Percentiles rank a stretch among this genome's conserved stretches.
phyloP scores from a whole-genome alignment of 2,888 invertebrate genomes.

The Chouioia cunea region DNA sequence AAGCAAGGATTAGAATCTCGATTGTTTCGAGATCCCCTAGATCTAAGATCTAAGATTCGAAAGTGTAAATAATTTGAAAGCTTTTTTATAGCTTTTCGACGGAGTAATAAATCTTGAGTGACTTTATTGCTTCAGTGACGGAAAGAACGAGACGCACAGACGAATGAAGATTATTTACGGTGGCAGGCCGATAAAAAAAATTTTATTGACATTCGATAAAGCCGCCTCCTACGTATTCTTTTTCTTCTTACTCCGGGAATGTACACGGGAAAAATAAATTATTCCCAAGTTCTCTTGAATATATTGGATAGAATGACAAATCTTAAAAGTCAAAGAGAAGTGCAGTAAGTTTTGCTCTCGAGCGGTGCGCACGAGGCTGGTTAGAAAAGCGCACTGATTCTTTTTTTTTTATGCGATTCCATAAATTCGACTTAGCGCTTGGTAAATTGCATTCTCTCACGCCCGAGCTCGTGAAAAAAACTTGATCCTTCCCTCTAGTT shows the following conservation, averaged over 20 bases:
- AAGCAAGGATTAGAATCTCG: no score
- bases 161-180: no score
- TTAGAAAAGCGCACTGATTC: slow-evolving; percentile 29
- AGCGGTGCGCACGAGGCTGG: slow-evolving; percentile 19
- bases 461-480: slow-evolving; percentile 12
- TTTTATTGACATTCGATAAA: slow-evolving; percentile 18
- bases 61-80: no score
- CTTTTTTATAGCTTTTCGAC: no score
- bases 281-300: not conserved
- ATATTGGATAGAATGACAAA: slow-evolving; percentile 25
- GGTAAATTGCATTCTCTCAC: slow-evolving; percentile 20
- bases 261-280: slow-evolving; percentile 13
- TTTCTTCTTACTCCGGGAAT: not conserved
- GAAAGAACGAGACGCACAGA: no score
- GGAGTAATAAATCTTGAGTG: no score
- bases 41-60: no score
- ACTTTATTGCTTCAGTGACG: no score
- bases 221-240: not conserved
- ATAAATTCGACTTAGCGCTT: slow-evolving; percentile 30
- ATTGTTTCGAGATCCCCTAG: no score
- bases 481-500: not conserved
- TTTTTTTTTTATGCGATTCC: slow-evolving; percentile 38
- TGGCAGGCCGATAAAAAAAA: not conserved
- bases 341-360: slow-evolving; percentile 29
- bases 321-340: slow-evolving; percentile 21